Base-by-base conservation (phyloP, 2,888 invertebrate genomes). In the Latrodectus elegans region DNA sequence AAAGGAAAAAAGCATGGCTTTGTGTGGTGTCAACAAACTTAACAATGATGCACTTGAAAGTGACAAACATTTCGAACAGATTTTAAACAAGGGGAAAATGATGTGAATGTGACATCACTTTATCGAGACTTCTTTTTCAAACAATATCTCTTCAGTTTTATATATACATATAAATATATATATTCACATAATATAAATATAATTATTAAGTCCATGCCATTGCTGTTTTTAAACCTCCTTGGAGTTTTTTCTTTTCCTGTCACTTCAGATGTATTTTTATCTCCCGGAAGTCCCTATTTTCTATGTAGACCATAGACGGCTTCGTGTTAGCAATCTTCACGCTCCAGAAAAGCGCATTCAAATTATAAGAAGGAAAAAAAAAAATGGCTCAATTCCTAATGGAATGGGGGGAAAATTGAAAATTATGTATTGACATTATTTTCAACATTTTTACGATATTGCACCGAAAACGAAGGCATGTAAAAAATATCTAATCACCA, bases 151-250 rank as follows among this genome's bases (percentile, higher is more conserved):
- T 88, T 78, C 78, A 83, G 82, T 78, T 82, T 88, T 88, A 83
- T 88, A 88, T 88, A 71, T 80, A 86, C 60, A 86, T 65, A 86
- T 73, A 86, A 65, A 87, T 81, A 86, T 86, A 86, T 86, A 81
- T 87, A 81, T 82, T 81, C 86, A 81, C 85, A 84, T 77, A 80
- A 77, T 77, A 87, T 87, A 87, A 80, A 86, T 87, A 87, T 87
- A 64, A 79, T 79, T 85, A 85, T 80, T 71, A 55, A 83, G 84
- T 80, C 83, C 84, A 88, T 84, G 84, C 83, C 83, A 88, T 88
- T 88, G 88, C 88, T 88, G 88, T 88, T 88, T 88, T 88, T 88
- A 88, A 77, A 71, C 79, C 77, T 84, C 88, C 79, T 84, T 53
- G 70, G 76, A 75, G 83, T 17, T 76, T 72, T 75, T 84, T 77